Percentiles rank a stretch among this genome's conserved stretches.
These are phyloP conservation scores for Drosophila monieri DNA, from an alignment of 2,888 invertebrate species.

Conservation along the genomic window DNA sequence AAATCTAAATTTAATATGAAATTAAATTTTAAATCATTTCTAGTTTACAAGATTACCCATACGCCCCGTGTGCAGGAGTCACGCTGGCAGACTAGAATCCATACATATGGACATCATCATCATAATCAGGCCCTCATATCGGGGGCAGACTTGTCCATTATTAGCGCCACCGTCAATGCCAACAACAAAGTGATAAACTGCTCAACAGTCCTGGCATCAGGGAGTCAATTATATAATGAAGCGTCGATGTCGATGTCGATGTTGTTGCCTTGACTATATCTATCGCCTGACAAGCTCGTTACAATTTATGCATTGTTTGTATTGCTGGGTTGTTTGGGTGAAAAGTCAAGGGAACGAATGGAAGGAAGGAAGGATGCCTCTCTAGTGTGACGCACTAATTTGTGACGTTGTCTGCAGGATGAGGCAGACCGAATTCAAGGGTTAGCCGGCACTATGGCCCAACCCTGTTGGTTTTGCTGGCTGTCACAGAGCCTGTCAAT, in stretches of 20 bases:
- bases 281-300: constrained; percentile 66
- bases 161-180: constrained; percentile 25
- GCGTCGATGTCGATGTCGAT: constrained; percentile 22
- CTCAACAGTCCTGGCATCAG: constrained; percentile 59
- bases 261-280: constrained; percentile 17
- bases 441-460: constrained; percentile 25
- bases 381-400: constrained; percentile 42
- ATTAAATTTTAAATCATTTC: constrained; percentile 7
- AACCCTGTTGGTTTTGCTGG: constrained; percentile 32
- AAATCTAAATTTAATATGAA: neutral
- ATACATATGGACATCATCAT: constrained; percentile 18
- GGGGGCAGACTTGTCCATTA: constrained; percentile 45
- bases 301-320: constrained; percentile 70
- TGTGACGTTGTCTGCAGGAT: constrained; percentile 25
- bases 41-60: constrained; percentile 49
- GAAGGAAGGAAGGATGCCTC: constrained; percentile 14
- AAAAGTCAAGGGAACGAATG: constrained; percentile 3
- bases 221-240: constrained; percentile 64
- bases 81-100: neutral
- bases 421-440: constrained; percentile 13
- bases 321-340: constrained; percentile 11
- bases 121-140: constrained; percentile 42
- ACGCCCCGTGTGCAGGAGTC: constrained; percentile 31
- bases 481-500: constrained; percentile 62
- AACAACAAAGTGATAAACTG: constrained; percentile 64